phyloP scores from a whole-genome alignment of 2,797 vertebrate genomes.

The Phrynocephalus forsythii region DNA sequence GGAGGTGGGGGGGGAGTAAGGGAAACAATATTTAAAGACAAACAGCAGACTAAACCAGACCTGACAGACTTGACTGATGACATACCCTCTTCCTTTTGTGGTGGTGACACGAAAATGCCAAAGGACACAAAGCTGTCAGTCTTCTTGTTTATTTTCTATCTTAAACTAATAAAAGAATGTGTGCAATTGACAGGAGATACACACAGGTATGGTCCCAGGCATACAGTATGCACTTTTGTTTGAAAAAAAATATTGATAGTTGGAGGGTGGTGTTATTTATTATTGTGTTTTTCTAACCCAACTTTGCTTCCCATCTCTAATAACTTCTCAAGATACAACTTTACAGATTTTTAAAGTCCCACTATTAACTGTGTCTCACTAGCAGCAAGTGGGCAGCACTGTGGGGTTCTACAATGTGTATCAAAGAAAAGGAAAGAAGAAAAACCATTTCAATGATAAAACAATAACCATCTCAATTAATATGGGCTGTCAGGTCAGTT shows the following conservation, averaged over 20 bases:
- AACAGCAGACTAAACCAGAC: slow-evolving; percentile 64
- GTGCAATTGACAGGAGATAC: slow-evolving; percentile 71
- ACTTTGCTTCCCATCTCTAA: slow-evolving; percentile 23
- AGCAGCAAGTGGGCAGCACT: slow-evolving; percentile 16
- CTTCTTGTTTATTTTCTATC: slow-evolving; percentile 78
- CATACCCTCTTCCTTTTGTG: slow-evolving; percentile 72
- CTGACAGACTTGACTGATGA: slow-evolving; percentile 77
- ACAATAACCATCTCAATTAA: too few relatives aligned
- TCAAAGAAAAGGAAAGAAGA: slow-evolving; percentile 25
- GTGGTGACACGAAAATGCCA: slow-evolving; percentile 75
- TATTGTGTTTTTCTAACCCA: slow-evolving; percentile 52
- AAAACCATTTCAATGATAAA: not conserved
- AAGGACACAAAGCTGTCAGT: slow-evolving; percentile 79
- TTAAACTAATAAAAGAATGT: slow-evolving; percentile 76
- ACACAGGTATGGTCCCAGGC: slow-evolving; percentile 52
- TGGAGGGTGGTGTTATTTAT: slow-evolving; percentile 56
- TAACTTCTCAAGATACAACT: slow-evolving; percentile 39
- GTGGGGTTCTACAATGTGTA: not conserved
- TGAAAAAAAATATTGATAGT: slow-evolving; percentile 57
- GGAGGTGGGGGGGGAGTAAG: slow-evolving; percentile 29
- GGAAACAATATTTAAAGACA: slow-evolving; percentile 68
- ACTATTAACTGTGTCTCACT: not conserved
- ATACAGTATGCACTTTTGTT: slow-evolving; percentile 46
- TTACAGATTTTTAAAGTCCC: slow-evolving; percentile 13
- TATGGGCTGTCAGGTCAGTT: too few relatives aligned